Evolutionary conservation across 2,797 vertebrate species (phyloP), one percentile per base, ranked within the genome.

Genomic region (Heteromormyrus szaboi): DNA sequence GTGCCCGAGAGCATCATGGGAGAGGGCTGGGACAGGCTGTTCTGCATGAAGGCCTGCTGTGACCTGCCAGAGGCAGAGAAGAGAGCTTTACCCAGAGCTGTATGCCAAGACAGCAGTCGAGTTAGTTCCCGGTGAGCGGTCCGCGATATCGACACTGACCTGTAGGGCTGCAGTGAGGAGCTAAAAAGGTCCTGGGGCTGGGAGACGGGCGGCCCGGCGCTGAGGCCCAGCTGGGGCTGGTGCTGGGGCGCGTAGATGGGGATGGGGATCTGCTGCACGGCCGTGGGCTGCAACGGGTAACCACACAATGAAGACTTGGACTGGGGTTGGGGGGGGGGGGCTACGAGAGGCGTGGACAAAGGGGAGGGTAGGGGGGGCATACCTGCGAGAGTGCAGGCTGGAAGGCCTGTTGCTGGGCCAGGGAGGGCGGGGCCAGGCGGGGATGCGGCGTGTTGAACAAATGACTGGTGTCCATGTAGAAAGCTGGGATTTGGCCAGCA

Each of bases 381-480:
- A 99, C 99, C 97, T 99, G 99, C 0, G 99, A 99, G n/a, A 99
- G 97, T 1, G 98, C 98, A 0, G 98, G 97, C 48, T 99, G 98
- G 92, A 97, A 99, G 90, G 98, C 97, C 91, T 99, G 98, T 89
- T 99, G 98, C 89, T 99, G 98, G 0, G 98, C 98, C 91, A 99
- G 91, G 62, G 98, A 98, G 7, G 98, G 98, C 0, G 98, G 98
- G 54, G 97, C 98, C 92, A 99, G 90, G n/a, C 99, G 97, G 0
- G 98, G 97, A 56, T 99, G 98, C 0, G 99, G 98, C n/a, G 97
- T 96, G 62, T 94, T 97, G 95, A 99, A 99, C 0, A 99, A 94
- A 88, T 99, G 99, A 93, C 98, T 99, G 37, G 98, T 99, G 92
- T 99, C 98, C 98, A 99, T 98, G 89, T 99, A 99, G 94, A 99